phyloP scores from a whole-genome alignment of 2,797 vertebrate genomes.

The Danio albolineatus region DNA sequence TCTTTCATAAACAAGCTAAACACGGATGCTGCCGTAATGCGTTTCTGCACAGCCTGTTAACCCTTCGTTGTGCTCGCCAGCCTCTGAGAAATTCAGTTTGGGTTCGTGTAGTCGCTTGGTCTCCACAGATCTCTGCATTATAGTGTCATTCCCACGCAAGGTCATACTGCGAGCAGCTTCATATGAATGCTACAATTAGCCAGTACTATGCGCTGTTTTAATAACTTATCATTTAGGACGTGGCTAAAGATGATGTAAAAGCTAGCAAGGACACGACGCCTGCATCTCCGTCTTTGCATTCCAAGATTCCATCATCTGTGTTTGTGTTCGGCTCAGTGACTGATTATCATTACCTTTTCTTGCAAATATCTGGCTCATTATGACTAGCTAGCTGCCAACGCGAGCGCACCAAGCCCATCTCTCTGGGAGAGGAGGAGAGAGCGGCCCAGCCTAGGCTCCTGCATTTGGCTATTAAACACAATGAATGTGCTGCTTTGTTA shows the following conservation, averaged over 20 bases:
- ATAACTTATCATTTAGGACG: slow-evolving; percentile 75
- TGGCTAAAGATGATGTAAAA: slow-evolving; percentile 77
- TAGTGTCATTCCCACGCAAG: slow-evolving; percentile 64
- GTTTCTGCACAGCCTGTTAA: slow-evolving; percentile 61
- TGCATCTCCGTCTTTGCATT: slow-evolving; percentile 48
- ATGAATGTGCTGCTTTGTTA: slow-evolving; percentile 88
- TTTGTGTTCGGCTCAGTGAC: slow-evolving; percentile 76
- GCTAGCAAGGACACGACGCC: slow-evolving; percentile 43
- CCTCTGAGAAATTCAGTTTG: slow-evolving; percentile 27
- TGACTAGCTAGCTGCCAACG: slow-evolving; percentile 80
- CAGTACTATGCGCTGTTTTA: slow-evolving; percentile 70
- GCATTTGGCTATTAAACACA: slow-evolving; percentile 86
- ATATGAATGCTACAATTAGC: slow-evolving; percentile 59
- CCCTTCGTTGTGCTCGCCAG: slow-evolving; percentile 53
- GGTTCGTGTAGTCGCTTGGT: not conserved
- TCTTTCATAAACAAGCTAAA: slow-evolving; percentile 65
- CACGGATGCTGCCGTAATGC: slow-evolving; percentile 51
- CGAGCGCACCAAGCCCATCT: slow-evolving; percentile 80
- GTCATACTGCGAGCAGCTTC: slow-evolving; percentile 66
- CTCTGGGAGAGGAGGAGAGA: slow-evolving; percentile 69
- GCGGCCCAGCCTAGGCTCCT: slow-evolving; percentile 80
- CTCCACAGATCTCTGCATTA: not conserved
- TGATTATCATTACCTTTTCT: slow-evolving; percentile 88
- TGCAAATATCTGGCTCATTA: slow-evolving; percentile 87
- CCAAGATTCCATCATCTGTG: slow-evolving; percentile 76